A percentile compares a stretch with the other conserved stretches of the same genome.
Evolutionary conservation across 2,113 vertebrate genomes (phyloP).

Genomic region (Ceyx cyanopectus): DNA sequence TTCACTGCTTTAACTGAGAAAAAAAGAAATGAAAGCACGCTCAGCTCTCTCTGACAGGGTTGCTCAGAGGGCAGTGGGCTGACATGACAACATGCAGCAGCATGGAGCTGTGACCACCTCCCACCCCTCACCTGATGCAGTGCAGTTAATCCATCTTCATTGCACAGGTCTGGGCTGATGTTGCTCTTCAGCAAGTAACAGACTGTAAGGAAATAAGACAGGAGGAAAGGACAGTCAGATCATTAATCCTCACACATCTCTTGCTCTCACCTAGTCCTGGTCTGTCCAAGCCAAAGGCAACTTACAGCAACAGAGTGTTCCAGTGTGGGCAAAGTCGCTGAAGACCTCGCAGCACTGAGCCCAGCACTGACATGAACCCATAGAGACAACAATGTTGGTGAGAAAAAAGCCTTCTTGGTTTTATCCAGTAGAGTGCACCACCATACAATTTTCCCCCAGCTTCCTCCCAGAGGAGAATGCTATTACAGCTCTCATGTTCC

Average conservation of each 20-base stretch:
- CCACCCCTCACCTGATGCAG: slow-evolving; percentile 90
- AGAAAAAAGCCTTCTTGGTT: background rate
- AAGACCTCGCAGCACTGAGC: background rate
- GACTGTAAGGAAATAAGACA: slow-evolving; percentile 79
- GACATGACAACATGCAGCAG: fast-evolving
- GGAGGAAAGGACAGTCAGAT: slow-evolving; percentile 25
- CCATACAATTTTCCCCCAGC: background rate
- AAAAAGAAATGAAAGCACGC: fast-evolving
- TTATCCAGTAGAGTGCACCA: slow-evolving; percentile 63
- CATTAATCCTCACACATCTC: background rate
- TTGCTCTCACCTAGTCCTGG: background rate
- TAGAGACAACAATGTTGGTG: fast-evolving
- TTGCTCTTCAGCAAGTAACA: slow-evolving; percentile 93
- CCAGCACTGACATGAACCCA: fast-evolving
- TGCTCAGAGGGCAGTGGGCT: background rate
- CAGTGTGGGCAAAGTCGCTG: background rate
- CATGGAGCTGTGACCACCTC: background rate
- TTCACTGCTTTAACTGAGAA: background rate
- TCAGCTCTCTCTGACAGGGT: fast-evolving
- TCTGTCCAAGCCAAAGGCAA: background rate
- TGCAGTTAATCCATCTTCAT: slow-evolving; percentile 95
- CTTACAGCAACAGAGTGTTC: background rate
- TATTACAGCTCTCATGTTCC: background rate
- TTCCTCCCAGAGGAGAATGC: background rate
- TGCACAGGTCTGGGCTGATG: slow-evolving; percentile 93